These are phyloP conservation scores for Ptyas mucosa DNA, from an alignment of 2,113 vertebrate species.

Conservation along the genomic window DNA sequence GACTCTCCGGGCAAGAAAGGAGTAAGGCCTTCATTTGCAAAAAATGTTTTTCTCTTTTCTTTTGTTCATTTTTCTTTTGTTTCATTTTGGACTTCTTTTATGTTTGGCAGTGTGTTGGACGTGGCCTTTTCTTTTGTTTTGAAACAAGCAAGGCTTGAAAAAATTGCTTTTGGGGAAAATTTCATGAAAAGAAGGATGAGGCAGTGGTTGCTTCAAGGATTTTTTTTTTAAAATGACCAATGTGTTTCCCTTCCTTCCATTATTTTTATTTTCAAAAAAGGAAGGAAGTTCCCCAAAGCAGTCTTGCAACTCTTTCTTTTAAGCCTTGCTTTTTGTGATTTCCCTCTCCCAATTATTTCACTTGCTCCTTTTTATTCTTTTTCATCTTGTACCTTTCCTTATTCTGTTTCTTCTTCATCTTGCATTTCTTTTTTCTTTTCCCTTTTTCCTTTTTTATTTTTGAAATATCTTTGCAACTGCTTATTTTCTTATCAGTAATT, in stretches of 20 bases:
- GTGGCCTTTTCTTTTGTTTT: constrained; percentile 53
- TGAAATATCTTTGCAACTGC: constrained; percentile 53
- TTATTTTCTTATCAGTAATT: constrained; percentile 47
- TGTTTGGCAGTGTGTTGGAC: constrained; percentile 56
- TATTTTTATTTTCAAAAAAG: constrained; percentile 44
- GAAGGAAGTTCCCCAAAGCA: constrained; percentile 22
- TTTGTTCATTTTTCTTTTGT: not conserved
- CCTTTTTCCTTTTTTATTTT: constrained; percentile 56
- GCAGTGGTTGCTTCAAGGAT: constrained; percentile 11
- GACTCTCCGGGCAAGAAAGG: constrained; percentile 84
- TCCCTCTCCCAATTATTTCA: constrained; percentile 42
- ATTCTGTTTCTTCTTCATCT: constrained; percentile 52
- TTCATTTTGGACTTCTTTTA: constrained; percentile 35
- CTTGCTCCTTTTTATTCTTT: constrained; percentile 62
- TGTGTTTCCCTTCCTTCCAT: constrained; percentile 23
- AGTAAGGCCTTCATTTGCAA: constrained; percentile 69
- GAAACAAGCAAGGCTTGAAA: constrained; percentile 71
- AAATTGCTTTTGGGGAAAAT: constrained; percentile 55
- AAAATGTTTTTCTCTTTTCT: constrained; percentile 48
- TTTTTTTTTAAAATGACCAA: not conserved
- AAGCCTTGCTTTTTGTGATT: constrained; percentile 64
- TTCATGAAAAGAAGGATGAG: constrained; percentile 24
- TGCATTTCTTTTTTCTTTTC: constrained; percentile 28
- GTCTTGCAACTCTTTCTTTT: constrained; percentile 59
- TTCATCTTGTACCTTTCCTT: constrained; percentile 52